Evolutionary conservation across 2,888 invertebrate species (phyloP), one percentile per base, ranked within the genome.

Genomic region (Orthosia gracilis): DNA sequence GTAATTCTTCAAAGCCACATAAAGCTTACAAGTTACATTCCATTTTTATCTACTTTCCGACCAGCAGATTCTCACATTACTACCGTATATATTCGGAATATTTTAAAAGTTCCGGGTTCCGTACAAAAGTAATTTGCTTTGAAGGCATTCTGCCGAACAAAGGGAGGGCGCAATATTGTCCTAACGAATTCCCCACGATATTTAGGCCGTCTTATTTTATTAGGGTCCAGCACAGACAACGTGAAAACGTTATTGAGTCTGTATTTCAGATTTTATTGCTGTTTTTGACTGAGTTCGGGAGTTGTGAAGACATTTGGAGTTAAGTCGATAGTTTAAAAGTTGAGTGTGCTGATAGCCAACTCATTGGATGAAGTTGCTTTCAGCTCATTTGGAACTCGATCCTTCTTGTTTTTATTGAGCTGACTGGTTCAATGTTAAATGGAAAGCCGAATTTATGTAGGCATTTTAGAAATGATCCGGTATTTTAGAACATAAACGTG

Each of bases 121-220:
- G 75, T 80, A 85, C 82, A 83, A 84, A 91, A 91, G 90, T 90
- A 91, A 93, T 92, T 92, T 92, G 89, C 90, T 91, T 89, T 89
- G 88, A 89, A 88, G 85, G 84, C 85, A 79, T 86, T 83, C 82
- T 76, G 72, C 67, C 77, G 87, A 86, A 89, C 84, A 88, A 88
- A 87, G 81, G 77, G 78, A 69, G 81, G 67, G 70, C 84, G 85
- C 85, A 87, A 89, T 86, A 86, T 80, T 82, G 83, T 84, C 85
- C 77, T 85, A 82, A 86, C 85, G 82, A 83, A 87, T 87, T 73
- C 85, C 74, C 76, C 49, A 73, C 78, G 76, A 81, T 85, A 85
- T 85, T 84, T 80, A 85, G 78, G 71, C 76, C 78, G 57, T 80
- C 85, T 85, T 83, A 81, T 85, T 85, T 86, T 86, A 86, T 84